Base-by-base conservation (phyloP, 2,797 vertebrate species). In the Urophycis tenuis region DNA sequence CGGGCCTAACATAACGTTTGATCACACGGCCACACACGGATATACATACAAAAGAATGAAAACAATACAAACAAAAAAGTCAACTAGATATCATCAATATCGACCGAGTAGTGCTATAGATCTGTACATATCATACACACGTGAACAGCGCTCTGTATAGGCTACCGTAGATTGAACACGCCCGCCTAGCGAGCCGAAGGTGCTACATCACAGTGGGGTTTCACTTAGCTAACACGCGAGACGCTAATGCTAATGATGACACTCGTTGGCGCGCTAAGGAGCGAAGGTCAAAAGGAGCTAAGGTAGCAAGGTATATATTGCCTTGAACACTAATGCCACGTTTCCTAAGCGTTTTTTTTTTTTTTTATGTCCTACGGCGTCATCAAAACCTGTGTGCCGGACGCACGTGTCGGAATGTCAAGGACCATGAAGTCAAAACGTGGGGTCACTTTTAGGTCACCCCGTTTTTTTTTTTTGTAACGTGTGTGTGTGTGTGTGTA, bases 111-210 rank as follows among this genome's bases (percentile, higher is more conserved):
- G 85, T 91, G 87, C 91, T 90, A 89, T 89, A 84, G 85, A 88
- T 93, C 91, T 91, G 82, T 93, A 94, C 90, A 92, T 84, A 89
- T 90, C 88, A 91, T 92, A 93, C 91, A 93, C 84, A 85, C 84
- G 84, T 88, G 88, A 87, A 89, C 88, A 91, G 88, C 89, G 82
- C 90, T 89, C 79, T 86, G 86, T 91, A 91, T 81, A 85, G 71
- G 82, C 81, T 80, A 77, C 81, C 88, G 87, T 84, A 82, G 82
- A 87, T 87, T 84, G 78, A 87, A 83, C 86, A 83, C 12, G 17
- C 39, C 86, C 76, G 85, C 87, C 84, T 87, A 78, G 89, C 74
- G 78, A 89, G 85, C 85, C 84, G 86, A 89, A 87, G 82, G 85
- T 80, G 87, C 87, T 89, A 90, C 83, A 86, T 90, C 89, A 90